Evolutionary conservation across 2,888 invertebrate species (phyloP).

Genomic region (Eueremaeus valkanovi): DNA sequence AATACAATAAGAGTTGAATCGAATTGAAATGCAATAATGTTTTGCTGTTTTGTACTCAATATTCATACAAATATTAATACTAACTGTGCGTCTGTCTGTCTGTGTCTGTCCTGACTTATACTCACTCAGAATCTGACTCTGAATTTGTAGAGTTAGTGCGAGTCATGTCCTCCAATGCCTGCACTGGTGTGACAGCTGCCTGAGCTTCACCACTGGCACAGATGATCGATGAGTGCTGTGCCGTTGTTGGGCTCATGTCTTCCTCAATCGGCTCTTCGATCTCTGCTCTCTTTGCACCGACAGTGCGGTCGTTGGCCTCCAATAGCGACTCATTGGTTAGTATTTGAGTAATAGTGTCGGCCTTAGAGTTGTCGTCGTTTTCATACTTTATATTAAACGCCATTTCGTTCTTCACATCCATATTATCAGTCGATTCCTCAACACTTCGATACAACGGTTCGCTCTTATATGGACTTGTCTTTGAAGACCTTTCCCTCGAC

Average conservation of each 20-base stretch:
- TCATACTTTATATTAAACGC: neutral
- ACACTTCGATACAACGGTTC: neutral
- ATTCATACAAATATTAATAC: no score
- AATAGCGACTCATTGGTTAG: neutral
- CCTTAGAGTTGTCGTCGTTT: neutral
- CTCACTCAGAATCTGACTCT: constrained; percentile 15
- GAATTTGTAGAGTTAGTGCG: neutral
- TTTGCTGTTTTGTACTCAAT: neutral
- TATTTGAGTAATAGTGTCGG: constrained; percentile 1
- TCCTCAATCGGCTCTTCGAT: neutral
- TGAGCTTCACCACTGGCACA: neutral
- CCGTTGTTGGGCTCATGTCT: neutral
- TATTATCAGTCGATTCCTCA: neutral
- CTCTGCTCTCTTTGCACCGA: neutral
- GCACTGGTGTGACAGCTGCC: constrained; percentile 22
- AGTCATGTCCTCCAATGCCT: constrained; percentile 1
- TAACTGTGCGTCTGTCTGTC: no score
- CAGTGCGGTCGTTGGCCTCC: neutral
- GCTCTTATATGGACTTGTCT: neutral
- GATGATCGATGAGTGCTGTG: constrained; percentile 11
- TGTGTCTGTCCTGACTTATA: no score
- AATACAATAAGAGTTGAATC: neutral
- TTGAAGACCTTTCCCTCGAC: no score
- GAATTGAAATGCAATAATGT: neutral
- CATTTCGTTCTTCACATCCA: neutral